Percentiles rank a stretch among this genome's conserved stretches.
Evolutionary conservation across 2,113 vertebrate genomes (phyloP).

Genomic region (Dissostichus mawsoni): DNA sequence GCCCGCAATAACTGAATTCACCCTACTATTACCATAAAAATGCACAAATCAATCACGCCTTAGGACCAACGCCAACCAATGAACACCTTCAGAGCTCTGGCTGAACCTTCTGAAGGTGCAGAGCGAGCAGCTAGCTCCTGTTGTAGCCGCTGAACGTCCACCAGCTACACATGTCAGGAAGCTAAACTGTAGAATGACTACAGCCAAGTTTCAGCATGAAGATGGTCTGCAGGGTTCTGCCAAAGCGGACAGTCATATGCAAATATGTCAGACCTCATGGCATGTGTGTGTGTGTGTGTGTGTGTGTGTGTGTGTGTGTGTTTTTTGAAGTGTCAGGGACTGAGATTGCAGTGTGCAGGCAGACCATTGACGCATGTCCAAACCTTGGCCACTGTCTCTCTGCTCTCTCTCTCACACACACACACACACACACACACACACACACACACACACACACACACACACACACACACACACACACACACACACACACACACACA

Average conservation of each 20-base stretch:
- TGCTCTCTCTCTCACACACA: slow-evolving; percentile 10
- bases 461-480: slow-evolving; percentile 29
- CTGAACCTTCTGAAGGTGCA: background rate
- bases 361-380: slow-evolving; percentile 74
- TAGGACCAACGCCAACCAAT: background rate
- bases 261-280: slow-evolving; percentile 52
- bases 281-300: slow-evolving; percentile 27
- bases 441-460: slow-evolving; percentile 29
- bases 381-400: slow-evolving; percentile 67
- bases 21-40: background rate
- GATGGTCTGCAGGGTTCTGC: slow-evolving; percentile 31
- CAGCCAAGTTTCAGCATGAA: slow-evolving; percentile 12
- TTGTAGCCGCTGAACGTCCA: background rate
- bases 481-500: slow-evolving; percentile 14
- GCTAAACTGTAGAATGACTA: slow-evolving; percentile 28
- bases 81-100: background rate
- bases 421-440: slow-evolving; percentile 16
- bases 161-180: slow-evolving; percentile 19
- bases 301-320: slow-evolving; percentile 43
- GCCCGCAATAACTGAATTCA: background rate
- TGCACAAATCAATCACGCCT: background rate
- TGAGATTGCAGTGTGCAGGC: slow-evolving; percentile 47
- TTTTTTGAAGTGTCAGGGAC: slow-evolving; percentile 54
- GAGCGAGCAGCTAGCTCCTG: background rate
- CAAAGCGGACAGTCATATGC: slow-evolving; percentile 55